phyloP scores from a whole-genome alignment of 2,113 vertebrate genomes.

The Petrocephalus zakoni region DNA sequence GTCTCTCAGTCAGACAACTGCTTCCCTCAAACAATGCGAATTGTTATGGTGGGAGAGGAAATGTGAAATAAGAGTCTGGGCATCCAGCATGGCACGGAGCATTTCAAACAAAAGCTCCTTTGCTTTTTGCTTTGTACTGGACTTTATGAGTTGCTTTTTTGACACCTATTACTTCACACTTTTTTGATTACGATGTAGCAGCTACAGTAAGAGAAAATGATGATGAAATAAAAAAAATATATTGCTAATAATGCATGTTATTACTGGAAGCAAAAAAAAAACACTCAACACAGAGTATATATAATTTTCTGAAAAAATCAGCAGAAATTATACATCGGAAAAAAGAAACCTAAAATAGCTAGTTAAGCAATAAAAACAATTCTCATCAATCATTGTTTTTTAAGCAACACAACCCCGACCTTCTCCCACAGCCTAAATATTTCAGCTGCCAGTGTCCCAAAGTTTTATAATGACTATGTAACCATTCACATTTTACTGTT shows the following conservation, averaged over 20 bases:
- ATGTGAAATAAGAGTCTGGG: not conserved
- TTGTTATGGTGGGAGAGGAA: not conserved
- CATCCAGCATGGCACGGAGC: not conserved
- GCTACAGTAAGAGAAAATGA: not conserved
- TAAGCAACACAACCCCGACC: not conserved
- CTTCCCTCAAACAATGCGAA: not conserved
- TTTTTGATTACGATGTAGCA: not conserved
- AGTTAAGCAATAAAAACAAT: not conserved
- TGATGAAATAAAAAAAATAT: not conserved
- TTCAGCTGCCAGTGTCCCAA: not conserved
- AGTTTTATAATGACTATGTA: not conserved
- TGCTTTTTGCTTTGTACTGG: not conserved
- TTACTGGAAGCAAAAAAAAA: not conserved
- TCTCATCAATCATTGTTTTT: not conserved
- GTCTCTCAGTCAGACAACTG: not conserved
- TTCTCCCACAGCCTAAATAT: not conserved
- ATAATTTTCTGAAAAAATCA: not conserved
- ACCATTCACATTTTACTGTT: not conserved
- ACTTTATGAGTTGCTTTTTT: not conserved
- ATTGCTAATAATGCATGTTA: not conserved
- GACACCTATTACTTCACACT: not conserved
- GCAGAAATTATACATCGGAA: not conserved
- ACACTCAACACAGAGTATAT: not conserved
- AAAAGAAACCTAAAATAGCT: not conserved
- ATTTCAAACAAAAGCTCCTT: not conserved